phyloP scores from a whole-genome alignment of 2,113 vertebrate species.

The Crotalus helleri region DNA sequence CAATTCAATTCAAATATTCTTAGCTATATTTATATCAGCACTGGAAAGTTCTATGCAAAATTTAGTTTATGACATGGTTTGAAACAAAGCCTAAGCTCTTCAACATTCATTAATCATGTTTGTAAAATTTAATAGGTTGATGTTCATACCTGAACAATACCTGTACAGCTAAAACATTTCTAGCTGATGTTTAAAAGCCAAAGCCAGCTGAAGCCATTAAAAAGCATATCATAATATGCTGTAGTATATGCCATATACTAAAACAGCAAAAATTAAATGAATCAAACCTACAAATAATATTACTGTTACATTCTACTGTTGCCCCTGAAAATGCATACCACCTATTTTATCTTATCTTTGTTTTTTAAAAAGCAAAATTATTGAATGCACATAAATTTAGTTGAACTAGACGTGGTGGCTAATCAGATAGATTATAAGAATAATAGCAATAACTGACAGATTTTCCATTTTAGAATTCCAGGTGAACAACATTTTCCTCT shows the following conservation, averaged over 20 bases:
- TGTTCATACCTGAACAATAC: not conserved
- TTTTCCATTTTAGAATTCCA: not conserved
- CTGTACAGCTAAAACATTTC: not conserved
- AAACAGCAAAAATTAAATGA: not conserved
- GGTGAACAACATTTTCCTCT: not conserved
- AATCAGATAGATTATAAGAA: not conserved
- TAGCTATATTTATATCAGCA: not conserved
- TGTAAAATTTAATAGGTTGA: not conserved
- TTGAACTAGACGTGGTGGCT: not conserved
- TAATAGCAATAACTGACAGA: not conserved
- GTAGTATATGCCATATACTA: too few relatives aligned
- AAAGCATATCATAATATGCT: not conserved
- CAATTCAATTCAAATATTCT: not conserved
- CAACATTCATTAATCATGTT: not conserved
- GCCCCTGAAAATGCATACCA: not conserved
- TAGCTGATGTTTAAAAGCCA: not conserved
- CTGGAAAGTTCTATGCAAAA: not conserved
- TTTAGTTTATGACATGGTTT: not conserved
- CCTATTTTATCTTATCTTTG: not conserved
- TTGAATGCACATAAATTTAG: not conserved
- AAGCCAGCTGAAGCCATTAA: not conserved
- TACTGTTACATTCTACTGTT: not conserved
- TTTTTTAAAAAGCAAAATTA: not conserved
- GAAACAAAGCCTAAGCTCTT: not conserved
- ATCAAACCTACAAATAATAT: not conserved